Conservation (phyloP, 2,797 vertebrate genomes). For the Eidolon dupreanum region DNA sequence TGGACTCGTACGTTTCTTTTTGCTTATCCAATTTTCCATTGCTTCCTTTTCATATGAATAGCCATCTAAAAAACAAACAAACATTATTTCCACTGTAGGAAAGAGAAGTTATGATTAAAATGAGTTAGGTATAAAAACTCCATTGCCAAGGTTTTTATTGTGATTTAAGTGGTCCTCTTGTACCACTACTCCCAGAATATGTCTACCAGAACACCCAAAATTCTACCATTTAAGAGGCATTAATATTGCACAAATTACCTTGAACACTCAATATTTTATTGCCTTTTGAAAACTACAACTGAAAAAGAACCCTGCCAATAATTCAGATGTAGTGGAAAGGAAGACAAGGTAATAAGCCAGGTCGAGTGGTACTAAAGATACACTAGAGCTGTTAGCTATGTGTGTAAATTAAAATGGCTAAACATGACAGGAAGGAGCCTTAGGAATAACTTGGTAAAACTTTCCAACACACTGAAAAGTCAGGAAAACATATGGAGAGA, state of each 20-base stretch:
- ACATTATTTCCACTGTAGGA: not conserved
- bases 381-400: not conserved
- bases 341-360: not conserved
- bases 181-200: not conserved
- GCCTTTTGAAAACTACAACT: not conserved
- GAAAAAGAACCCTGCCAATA: not conserved
- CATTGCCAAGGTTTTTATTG: not conserved
- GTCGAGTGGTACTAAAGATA: not conserved
- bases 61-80: conserved; percentile 87
- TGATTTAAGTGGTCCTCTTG: not conserved
- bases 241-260: not conserved
- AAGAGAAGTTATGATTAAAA: not conserved
- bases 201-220: not conserved
- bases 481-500: not conserved
- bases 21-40: conserved; percentile 92
- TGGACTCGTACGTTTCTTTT: conserved; percentile 90
- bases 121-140: not conserved
- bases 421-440: not conserved
- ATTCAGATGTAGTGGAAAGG: not conserved
- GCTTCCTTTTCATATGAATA: conserved; percentile 94
- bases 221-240: not conserved
- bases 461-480: not conserved
- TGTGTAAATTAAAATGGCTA: not conserved
- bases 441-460: not conserved
- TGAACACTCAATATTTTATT: not conserved